phyloP scores from a whole-genome alignment of 2,888 invertebrate species.

The Hypomecis atomaria region DNA sequence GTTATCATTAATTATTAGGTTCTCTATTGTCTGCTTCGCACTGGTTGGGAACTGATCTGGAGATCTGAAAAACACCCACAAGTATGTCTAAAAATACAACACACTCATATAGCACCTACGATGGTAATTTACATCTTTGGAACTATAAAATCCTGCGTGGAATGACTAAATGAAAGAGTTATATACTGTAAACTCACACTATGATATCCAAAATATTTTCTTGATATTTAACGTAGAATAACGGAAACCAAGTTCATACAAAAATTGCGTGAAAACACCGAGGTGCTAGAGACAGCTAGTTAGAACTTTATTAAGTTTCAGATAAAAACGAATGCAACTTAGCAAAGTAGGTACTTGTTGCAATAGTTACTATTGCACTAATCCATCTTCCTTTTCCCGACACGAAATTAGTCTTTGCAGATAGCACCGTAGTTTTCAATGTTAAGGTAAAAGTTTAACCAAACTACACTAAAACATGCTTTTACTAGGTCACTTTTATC shows the following conservation, averaged over 20 bases:
- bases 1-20: slow-evolving; percentile 33
- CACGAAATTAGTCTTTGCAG: slow-evolving; percentile 3
- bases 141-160: no score
- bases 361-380: background rate
- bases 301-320: no score
- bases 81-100: no score
- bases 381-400: slow-evolving; percentile 1
- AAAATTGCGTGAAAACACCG: no score
- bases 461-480: background rate
- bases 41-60: slow-evolving; percentile 1
- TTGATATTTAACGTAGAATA: no score
- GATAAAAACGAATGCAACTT: background rate
- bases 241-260: no score
- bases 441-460: background rate
- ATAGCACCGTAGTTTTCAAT: background rate
- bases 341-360: background rate
- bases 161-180: no score
- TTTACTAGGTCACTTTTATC: background rate
- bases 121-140: no score
- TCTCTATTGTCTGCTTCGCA: slow-evolving; percentile 13
- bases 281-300: no score
- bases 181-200: no score
- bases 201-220: no score
- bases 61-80: slow-evolving; percentile 5
- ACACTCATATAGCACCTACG: no score